Percentiles rank a stretch among this genome's conserved stretches.
These are phyloP conservation scores for Andinoacara biseriatus DNA, from an alignment of 2,113 vertebrate species.

Conservation along the genomic window DNA sequence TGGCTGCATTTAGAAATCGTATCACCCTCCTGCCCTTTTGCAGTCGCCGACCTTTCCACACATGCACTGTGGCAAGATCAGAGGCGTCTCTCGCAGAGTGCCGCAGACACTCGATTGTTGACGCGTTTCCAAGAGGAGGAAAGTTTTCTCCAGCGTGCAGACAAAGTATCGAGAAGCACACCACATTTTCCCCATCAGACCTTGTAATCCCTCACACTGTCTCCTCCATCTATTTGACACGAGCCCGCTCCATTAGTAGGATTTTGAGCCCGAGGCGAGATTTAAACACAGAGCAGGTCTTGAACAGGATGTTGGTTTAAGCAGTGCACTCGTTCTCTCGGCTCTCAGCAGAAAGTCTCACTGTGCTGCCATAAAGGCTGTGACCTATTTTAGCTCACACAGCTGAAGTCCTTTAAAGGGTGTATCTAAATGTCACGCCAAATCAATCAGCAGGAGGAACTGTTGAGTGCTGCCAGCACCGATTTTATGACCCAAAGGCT, in stretches of 20 bases:
- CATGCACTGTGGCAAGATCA: slow-evolving; percentile 24
- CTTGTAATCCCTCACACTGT: slow-evolving; percentile 28
- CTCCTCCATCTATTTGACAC: slow-evolving; percentile 28
- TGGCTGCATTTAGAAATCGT: slow-evolving; percentile 1
- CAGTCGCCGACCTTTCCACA: slow-evolving; percentile 32
- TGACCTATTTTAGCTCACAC: slow-evolving; percentile 13
- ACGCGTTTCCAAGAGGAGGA: neutral
- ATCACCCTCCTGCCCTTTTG: slow-evolving; percentile 28
- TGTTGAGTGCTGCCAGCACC: neutral
- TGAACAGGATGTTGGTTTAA: slow-evolving; percentile 6
- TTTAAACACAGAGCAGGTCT: slow-evolving; percentile 29
- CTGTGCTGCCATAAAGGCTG: neutral
- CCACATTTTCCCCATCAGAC: slow-evolving; percentile 14
- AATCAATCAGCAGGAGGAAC: neutral
- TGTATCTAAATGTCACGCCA: slow-evolving; percentile 3
- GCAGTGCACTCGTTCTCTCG: neutral
- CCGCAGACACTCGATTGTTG: neutral
- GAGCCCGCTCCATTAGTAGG: slow-evolving; percentile 28
- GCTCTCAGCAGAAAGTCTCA: neutral
- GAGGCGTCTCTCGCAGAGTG: neutral
- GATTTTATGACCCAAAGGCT: neutral
- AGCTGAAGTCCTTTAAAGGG: neutral
- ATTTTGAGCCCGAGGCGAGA: slow-evolving; percentile 40
- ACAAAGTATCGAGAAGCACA: neutral
- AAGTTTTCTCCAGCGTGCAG: slow-evolving; percentile 5